These are phyloP conservation scores for Lysandra coridon DNA, from an alignment of 2,888 invertebrate species.

Conservation along the genomic window DNA sequence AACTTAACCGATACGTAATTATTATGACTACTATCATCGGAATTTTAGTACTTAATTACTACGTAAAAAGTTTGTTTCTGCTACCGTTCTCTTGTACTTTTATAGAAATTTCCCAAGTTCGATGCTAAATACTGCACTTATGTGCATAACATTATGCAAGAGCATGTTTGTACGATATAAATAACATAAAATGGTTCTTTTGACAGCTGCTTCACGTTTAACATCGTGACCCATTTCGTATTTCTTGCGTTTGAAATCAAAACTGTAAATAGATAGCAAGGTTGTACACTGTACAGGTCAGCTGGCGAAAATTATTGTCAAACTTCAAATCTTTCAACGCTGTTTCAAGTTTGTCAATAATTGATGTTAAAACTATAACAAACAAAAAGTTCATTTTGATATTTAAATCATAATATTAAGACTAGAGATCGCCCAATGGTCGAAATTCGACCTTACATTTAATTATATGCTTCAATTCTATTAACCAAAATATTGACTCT, in stretches of 20 bases:
- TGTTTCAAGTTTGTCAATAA: too few species aligned
- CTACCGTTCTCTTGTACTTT: background rate
- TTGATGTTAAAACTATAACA: too few species aligned
- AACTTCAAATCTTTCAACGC: too few species aligned
- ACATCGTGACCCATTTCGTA: slow-evolving; percentile 18
- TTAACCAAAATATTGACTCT: too few species aligned
- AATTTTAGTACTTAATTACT: background rate
- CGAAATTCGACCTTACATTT: too few species aligned
- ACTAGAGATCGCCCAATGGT: too few species aligned
- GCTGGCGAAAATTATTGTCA: too few species aligned
- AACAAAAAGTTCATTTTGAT: too few species aligned
- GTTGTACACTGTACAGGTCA: background rate
- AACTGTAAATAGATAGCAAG: background rate
- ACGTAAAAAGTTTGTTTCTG: background rate
- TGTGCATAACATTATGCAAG: slow-evolving; percentile 17
- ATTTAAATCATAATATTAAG: too few species aligned
- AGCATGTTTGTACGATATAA: slow-evolving; percentile 29
- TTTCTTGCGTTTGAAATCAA: background rate
- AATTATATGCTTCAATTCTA: too few species aligned
- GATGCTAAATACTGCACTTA: slow-evolving; percentile 6
- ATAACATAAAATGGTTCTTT: slow-evolving; percentile 16
- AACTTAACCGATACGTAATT: background rate
- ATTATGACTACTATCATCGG: background rate
- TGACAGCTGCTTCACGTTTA: slow-evolving; percentile 19
- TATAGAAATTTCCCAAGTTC: slow-evolving; percentile 9